phyloP scores from a whole-genome alignment of 2,113 vertebrate species.

The Halcyon malimbica region DNA sequence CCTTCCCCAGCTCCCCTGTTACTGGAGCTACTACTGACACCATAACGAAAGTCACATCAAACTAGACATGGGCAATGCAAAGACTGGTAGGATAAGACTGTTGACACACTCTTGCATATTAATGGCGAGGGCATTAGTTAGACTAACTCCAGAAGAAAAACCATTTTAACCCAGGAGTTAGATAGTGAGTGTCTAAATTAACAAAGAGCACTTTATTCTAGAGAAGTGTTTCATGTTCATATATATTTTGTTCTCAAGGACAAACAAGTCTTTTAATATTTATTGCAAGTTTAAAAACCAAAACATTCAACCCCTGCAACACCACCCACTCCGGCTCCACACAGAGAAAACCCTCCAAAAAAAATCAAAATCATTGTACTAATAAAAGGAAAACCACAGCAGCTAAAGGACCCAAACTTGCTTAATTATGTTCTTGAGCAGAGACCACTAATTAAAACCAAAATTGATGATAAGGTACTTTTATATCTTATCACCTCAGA shows the following conservation, averaged over 20 bases:
- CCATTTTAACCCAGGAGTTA: background rate
- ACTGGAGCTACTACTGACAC: background rate
- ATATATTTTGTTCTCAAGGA: background rate
- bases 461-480: background rate
- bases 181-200: background rate
- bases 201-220: background rate
- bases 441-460: background rate
- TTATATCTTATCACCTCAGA: background rate
- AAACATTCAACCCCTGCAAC: background rate
- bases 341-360: background rate
- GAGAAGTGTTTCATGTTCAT: background rate
- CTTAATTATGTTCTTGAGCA: background rate
- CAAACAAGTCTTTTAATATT: background rate
- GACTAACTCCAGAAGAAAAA: background rate
- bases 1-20: background rate
- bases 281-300: background rate
- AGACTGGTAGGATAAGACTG: rapidly evolving
- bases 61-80: background rate
- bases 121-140: background rate
- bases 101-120: background rate
- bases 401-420: background rate
- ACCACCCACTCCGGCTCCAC: background rate
- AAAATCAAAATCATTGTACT: background rate
- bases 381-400: background rate
- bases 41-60: no score